Base-by-base conservation (phyloP, 2,797 vertebrate species). In the Cyclura pinguis region DNA sequence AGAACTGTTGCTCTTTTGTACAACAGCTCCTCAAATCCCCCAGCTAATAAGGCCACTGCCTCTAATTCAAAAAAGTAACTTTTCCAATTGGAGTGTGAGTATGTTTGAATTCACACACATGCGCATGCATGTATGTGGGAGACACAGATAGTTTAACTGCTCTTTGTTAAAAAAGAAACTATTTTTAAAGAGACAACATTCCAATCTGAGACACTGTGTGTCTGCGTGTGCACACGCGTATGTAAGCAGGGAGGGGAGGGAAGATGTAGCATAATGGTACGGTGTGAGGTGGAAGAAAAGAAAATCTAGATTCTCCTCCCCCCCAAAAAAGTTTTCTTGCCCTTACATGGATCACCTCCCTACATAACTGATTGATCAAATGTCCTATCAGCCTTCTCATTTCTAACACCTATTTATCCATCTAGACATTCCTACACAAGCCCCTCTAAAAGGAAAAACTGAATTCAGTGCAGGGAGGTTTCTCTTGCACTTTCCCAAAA, bases 291-390 rank as follows among this genome's bases (percentile, higher is more conserved):
- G 5, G 62, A 64, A 64, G 22, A 64, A 64, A 6, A 64, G 22
- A 64, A 64, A 6, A 64, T 22, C 22, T 6, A 64, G 14, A 64
- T 64, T 16, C 42, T 47, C 4, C 42, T 47, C 42, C 42, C 42
- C 42, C 42, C 42, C 20, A 64, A 64, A 0, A 67, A 59, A 38
- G 90, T 57, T 0, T 0, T 88, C 69, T 52, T 72, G 32, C 80
- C 73, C 50, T 0, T 0, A 80, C 4, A 0, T 0, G 0, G 42
- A 86, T 38, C 29, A 57, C 12, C 2, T 14, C 13, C 29, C 38
- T 18, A 20, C 59, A 27, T 67, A 55, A 72, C 88, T 2, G 0
- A 73, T 82, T 84, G 1, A 62, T 69, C 0, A 0, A 81, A 18
- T 13, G 89, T 90, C 88, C 93, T 89, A 81, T 22, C 74, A 87